Conservation (phyloP, 2,888 invertebrate species). For the Leptopilina myrica region DNA sequence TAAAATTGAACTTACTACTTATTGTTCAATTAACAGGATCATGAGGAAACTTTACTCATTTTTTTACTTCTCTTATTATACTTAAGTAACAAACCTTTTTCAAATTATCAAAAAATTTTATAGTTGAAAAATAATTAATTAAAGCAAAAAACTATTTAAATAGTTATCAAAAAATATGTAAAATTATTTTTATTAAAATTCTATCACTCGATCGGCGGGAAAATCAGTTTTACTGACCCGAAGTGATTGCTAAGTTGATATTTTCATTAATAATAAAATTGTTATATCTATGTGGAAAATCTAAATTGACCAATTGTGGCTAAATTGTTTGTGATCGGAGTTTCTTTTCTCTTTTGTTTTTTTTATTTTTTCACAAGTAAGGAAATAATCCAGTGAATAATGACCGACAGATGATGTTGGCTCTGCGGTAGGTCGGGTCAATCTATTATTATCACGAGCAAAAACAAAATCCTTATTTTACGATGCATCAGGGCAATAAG, state of each 20-base stretch:
- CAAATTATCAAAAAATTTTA: no score
- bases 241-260: no score
- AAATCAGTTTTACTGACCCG: no score
- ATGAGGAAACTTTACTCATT: neutral
- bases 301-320: no score
- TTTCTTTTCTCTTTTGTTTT: neutral
- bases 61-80: neutral
- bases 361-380: neutral
- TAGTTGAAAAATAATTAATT: no score
- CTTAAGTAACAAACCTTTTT: no score
- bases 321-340: neutral
- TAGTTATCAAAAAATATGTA: no score
- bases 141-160: no score
- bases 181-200: no score
- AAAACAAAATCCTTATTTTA: constrained; percentile 67
- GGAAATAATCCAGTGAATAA: constrained; percentile 14
- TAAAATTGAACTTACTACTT: constrained; percentile 19
- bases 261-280: neutral
- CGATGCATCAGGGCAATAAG: constrained; percentile 59
- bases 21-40: neutral
- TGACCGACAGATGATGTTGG: constrained; percentile 34
- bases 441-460: constrained; percentile 61
- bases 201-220: no score
- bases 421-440: constrained; percentile 12
- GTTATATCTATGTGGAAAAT: neutral